Evolutionary conservation across 2,888 invertebrate genomes (phyloP).

Genomic region (Xestia c-nigrum): DNA sequence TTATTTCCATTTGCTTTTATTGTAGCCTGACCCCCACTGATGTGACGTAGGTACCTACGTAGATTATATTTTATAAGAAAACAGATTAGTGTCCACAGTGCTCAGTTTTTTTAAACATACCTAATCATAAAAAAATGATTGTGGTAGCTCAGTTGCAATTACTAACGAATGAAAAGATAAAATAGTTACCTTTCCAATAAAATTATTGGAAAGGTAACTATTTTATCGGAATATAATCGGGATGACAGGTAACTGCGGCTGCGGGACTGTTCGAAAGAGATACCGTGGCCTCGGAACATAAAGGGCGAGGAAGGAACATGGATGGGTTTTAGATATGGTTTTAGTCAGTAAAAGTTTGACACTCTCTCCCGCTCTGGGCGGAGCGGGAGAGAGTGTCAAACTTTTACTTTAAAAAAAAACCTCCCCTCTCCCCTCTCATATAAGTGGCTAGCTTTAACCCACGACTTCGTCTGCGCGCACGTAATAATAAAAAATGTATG

Average conservation of each 20-base stretch:
- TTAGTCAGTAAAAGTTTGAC: too few species aligned
- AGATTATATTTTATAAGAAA: background rate
- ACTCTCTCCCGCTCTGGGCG: too few species aligned
- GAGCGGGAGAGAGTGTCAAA: too few species aligned
- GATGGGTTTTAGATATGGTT: too few species aligned
- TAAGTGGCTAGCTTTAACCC: background rate
- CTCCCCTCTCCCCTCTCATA: too few species aligned
- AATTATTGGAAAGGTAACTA: too few species aligned
- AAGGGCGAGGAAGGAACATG: too few species aligned
- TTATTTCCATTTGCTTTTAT: conserved; percentile 25
- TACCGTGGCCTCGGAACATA: too few species aligned
- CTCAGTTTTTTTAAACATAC: background rate
- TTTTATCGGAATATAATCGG: background rate
- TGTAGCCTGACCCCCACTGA: conserved; percentile 17
- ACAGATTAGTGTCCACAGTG: conserved; percentile 1
- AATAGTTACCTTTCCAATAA: background rate
- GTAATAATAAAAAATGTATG: too few species aligned
- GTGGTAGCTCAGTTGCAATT: background rate
- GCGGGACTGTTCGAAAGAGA: too few species aligned
- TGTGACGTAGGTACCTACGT: background rate
- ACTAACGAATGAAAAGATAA: background rate
- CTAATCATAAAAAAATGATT: conserved; percentile 2
- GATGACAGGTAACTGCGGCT: background rate
- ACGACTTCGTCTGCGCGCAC: background rate
- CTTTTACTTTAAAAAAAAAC: too few species aligned